Evolutionary conservation across 2,888 invertebrate genomes (phyloP).

Genomic region (Lepidocyrtoides sp.): DNA sequence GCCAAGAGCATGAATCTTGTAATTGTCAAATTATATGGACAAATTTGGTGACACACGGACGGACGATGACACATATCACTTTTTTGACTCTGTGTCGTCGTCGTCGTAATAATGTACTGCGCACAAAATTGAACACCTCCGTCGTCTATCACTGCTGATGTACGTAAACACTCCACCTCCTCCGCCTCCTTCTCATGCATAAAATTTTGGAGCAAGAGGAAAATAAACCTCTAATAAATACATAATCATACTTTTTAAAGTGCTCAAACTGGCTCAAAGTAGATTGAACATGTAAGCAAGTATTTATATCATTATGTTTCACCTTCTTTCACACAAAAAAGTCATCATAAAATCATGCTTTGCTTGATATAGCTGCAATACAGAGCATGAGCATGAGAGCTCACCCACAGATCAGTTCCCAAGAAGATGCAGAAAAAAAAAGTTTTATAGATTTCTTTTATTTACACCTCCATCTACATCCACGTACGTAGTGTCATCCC

Average conservation of each 20-base stretch:
- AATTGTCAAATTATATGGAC: slow-evolving; percentile 40
- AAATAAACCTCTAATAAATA: not conserved
- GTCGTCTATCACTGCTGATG: not conserved
- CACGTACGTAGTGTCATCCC: not conserved
- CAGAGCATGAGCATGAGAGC: slow-evolving; percentile 64
- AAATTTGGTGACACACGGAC: slow-evolving; percentile 53
- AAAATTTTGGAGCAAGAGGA: slow-evolving; percentile 16
- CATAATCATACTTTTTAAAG: not conserved
- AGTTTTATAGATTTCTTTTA: slow-evolving; percentile 34
- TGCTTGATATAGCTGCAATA: no score
- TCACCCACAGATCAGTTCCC: slow-evolving; percentile 66
- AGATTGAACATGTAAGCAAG: not conserved
- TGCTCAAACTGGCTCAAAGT: not conserved
- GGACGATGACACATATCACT: slow-evolving; percentile 51
- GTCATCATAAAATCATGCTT: slow-evolving; percentile 42
- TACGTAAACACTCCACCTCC: slow-evolving; percentile 56
- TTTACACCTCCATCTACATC: slow-evolving; percentile 16
- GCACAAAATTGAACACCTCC: slow-evolving; percentile 50
- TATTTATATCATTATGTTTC: slow-evolving; percentile 24
- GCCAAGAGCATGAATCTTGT: slow-evolving; percentile 24
- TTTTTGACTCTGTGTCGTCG: slow-evolving; percentile 20
- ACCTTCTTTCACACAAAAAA: slow-evolving; percentile 25
- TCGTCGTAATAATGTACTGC: slow-evolving; percentile 14
- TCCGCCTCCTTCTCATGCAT: slow-evolving; percentile 39
- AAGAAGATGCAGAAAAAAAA: slow-evolving; percentile 51